Conservation (phyloP, 2,888 invertebrate genomes). For the Agapetus fuscipes region DNA sequence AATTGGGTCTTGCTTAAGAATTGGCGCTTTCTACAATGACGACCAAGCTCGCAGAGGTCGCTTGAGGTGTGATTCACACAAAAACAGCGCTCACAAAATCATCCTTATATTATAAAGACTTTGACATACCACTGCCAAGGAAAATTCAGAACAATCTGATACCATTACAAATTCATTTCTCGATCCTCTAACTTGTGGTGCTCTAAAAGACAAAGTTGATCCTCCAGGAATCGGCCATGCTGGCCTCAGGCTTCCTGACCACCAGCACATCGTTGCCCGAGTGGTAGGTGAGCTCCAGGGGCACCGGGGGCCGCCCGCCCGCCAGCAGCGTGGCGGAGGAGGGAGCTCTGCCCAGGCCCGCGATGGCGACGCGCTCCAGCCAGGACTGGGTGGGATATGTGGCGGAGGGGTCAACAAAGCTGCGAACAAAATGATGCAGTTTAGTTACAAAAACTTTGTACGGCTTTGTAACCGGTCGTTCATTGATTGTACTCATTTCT, state of each 20-base stretch:
- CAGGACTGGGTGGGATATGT: constrained; percentile 70
- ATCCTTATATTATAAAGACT: too few species aligned
- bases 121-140: too few species aligned
- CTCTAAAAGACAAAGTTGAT: constrained; percentile 45
- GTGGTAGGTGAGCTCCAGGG: constrained; percentile 58
- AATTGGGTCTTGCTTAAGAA: too few species aligned
- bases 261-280: constrained; percentile 58
- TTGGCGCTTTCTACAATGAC: too few species aligned
- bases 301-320: constrained; percentile 47
- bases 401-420: constrained; percentile 55
- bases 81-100: too few species aligned
- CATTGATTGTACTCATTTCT: not conserved
- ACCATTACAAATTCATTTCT: too few species aligned
- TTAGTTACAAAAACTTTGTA: constrained; percentile 5
- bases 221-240: constrained; percentile 70
- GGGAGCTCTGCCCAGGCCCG: constrained; percentile 63
- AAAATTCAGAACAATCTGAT: too few species aligned
- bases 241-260: constrained; percentile 78
- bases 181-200: too few species aligned
- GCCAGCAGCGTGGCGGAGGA: constrained; percentile 51
- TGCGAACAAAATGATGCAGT: constrained; percentile 30
- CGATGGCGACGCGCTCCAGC: constrained; percentile 81
- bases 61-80: too few species aligned
- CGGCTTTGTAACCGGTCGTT: not conserved
- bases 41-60: too few species aligned